Percentiles rank a stretch among this genome's conserved stretches.
These are phyloP conservation scores for Gulo gulo DNA, from an alignment of 2,113 vertebrate genomes.

Conservation along the genomic window DNA sequence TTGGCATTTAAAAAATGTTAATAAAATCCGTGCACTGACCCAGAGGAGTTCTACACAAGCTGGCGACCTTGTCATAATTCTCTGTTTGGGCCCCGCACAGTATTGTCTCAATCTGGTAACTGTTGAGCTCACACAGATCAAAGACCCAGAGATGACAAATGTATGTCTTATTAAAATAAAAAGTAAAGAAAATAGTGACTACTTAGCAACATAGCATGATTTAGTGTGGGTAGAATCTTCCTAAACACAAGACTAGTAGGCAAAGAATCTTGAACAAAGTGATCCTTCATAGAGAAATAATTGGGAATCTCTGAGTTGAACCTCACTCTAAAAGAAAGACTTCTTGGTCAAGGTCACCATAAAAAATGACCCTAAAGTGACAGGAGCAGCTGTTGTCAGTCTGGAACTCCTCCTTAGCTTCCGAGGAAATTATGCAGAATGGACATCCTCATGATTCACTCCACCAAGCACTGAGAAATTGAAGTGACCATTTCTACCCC, in stretches of 20 bases:
- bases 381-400: not conserved
- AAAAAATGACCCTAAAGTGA: not conserved
- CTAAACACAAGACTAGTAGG: not conserved
- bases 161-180: not conserved
- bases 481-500: not conserved
- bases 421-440: not conserved
- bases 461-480: not conserved
- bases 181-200: not conserved
- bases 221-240: not conserved
- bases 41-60: not conserved
- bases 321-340: not conserved
- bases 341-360: not conserved
- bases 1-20: not conserved
- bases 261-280: not conserved
- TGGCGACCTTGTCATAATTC: not conserved
- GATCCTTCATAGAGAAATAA: not conserved
- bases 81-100: not conserved
- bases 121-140: not conserved
- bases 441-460: not conserved
- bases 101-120: not conserved
- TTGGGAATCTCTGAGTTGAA: not conserved
- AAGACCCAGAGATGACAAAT: not conserved
- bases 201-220: not conserved
- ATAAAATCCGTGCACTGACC: not conserved
- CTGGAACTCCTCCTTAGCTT: not conserved